Evolutionary conservation across 2,888 invertebrate species (phyloP).

Genomic region (Synergus laeviventris): DNA sequence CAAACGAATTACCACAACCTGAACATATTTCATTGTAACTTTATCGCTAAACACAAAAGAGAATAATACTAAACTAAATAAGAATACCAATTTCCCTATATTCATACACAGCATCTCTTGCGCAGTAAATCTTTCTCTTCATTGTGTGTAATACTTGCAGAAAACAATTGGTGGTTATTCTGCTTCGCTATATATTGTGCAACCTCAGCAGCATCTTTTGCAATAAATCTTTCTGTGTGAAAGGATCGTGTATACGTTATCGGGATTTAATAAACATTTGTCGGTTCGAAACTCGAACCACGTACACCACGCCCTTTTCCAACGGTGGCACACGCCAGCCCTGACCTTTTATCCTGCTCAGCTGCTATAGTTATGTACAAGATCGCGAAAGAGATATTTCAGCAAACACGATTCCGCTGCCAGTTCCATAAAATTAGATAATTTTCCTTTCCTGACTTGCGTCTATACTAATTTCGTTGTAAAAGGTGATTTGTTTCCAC

Average conservation of each 20-base stretch:
- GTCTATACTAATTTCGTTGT: neutral
- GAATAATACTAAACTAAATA: constrained; percentile 7
- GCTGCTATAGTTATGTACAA: constrained; percentile 42
- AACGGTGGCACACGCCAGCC: constrained; percentile 60
- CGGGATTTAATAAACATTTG: constrained; percentile 39
- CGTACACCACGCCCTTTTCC: constrained; percentile 55
- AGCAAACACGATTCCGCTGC: constrained; percentile 13
- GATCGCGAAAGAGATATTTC: constrained; percentile 44
- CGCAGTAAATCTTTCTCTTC: constrained; percentile 11
- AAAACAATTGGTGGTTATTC: constrained; percentile 37
- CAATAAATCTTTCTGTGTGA: constrained; percentile 31
- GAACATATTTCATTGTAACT: constrained; percentile 1
- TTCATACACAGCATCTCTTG: constrained; percentile 17
- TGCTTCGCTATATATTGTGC: constrained; percentile 20
- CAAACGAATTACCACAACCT: neutral
- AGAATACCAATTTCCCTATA: constrained; percentile 6
- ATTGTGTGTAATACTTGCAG: constrained; percentile 15
- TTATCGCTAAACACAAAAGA: constrained; percentile 3
- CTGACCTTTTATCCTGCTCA: constrained; percentile 56
- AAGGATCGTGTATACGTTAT: constrained; percentile 37
- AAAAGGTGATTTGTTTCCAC: neutral
- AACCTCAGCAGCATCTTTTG: constrained; percentile 38
- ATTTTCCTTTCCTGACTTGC: neutral
- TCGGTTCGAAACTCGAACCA: constrained; percentile 8
- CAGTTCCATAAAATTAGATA: constrained; percentile 7